Percentiles rank a stretch among this genome's conserved stretches.
Evolutionary conservation across 2,113 vertebrate genomes (phyloP).

Genomic region (Anoura caudifer): DNA sequence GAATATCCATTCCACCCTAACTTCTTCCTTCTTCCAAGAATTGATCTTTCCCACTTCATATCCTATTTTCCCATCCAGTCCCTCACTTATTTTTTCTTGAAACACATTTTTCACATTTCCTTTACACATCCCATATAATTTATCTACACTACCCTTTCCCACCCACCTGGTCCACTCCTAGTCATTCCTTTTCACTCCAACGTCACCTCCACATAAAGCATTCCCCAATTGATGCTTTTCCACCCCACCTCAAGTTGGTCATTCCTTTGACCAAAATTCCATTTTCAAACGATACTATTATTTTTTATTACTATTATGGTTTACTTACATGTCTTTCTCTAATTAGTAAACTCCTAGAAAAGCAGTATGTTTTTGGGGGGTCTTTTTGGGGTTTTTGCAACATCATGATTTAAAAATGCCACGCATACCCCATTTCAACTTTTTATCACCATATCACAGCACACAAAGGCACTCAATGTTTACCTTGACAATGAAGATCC

Average conservation of each 20-base stretch:
- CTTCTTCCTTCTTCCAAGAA: constrained; percentile 19
- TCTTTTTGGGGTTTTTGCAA: not conserved
- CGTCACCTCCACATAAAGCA: not conserved
- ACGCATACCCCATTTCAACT: not conserved
- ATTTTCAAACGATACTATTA: constrained; percentile 8
- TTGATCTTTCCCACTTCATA: not conserved
- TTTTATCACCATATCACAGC: not conserved
- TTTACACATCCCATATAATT: not conserved
- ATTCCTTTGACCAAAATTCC: not conserved
- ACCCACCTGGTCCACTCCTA: not conserved
- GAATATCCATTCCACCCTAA: not conserved
- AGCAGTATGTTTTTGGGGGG: not conserved
- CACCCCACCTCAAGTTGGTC: not conserved
- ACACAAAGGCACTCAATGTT: constrained; percentile 1
- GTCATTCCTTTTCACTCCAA: not conserved
- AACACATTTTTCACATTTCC: constrained; percentile 17
- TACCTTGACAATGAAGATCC: constrained; percentile 15
- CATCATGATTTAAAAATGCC: not conserved
- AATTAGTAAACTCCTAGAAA: not conserved
- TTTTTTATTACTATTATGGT: not conserved
- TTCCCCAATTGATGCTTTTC: not conserved
- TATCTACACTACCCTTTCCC: not conserved
- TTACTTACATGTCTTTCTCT: not conserved
- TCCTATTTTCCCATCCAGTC: not conserved
- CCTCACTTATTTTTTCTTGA: not conserved